Base-by-base conservation (phyloP, 2,113 vertebrate genomes). In the Picathartes gymnocephalus region DNA sequence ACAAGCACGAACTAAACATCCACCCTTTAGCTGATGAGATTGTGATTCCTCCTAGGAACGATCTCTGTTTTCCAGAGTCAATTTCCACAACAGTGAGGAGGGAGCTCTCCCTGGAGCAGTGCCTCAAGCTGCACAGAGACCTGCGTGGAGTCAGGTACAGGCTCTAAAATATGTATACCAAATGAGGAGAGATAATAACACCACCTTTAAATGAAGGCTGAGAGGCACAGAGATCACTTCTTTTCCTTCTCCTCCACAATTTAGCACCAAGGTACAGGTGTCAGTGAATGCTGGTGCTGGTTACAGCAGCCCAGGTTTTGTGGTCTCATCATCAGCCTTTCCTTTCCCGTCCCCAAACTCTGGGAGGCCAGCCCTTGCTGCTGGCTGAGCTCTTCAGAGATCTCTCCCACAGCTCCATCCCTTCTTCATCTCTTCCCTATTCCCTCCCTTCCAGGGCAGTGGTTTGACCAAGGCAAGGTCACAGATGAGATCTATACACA, bases 11-110 rank as follows among this genome's bases (percentile, higher is more conserved):
- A 8, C 57, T 33, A 74, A 93, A 69, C 37, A 66, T 22, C 60
- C 78, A 53, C 47, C 13, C n/a, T 44, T 62, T 20, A 53, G 48
- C 35, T 86, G 82, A 74, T 47, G 24, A 69, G 45, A 44, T 7
- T 78, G 45, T 69, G 81, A 71, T 73, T 92, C 30, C 45, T 80
- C 11, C 90, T 66, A 69, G 3, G 4, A 93, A 60, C 27, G 1
- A 3, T 5, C 84, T 92, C 81, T 88, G 48, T 72, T 96, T 93
- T 65, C 79, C 45, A 80, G 60, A 77, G 82, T 40, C 62, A 65
- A 13, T 27, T 70, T 0, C 0, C 44, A 44, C 28, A 56, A 27
- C 35, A 81, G 76, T 6, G 4, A 65, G 47, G n/a, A 92, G 31
- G 58, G 60, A 48, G 27, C 51, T 71, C 14, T 86, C 54, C 81